Evolutionary conservation across 1,140 invertebrate species (phyloP), one percentile per base, ranked within the genome.

Genomic region (Drosophila asahinai): DNA sequence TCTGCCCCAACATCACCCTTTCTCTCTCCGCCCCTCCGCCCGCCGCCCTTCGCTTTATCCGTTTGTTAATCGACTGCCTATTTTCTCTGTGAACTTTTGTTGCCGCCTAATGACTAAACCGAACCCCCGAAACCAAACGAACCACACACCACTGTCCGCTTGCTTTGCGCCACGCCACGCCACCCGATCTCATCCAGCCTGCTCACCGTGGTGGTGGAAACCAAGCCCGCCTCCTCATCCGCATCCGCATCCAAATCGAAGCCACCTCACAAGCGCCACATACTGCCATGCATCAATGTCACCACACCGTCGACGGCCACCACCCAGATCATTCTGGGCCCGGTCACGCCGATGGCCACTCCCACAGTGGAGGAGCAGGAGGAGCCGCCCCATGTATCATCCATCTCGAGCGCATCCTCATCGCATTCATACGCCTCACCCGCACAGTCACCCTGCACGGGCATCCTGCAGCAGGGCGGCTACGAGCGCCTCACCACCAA

Each of bases 11-110:
- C 19, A 27, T 33, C 43, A 52, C 47, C 45, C 14, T 27, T 38
- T 65, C 49, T 68, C 60, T 74, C 47, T 61, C 19, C 59, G 36
- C 57, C 60, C 72, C 72, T 77, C 77, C 52, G 81, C 60, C 72
- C 76, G 73, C 77, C 52, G 1, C 19, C 19, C 19, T 19, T 19
- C 19, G 81, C 83, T 80, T 86, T 86, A 78, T 82, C 49, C 60
- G 73, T 89, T 81, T 74, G 77, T 89, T 89, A 89, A 89, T 84
- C 84, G 74, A 84, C 81, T 83, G 80, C 82, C 78, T 76, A 80
- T 84, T 89, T 90, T 89, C 82, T 89, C 71, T 81, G 75, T 90
- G 42, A 89, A 89, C 70, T 80, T 90, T 80, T 90, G 81, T 89
- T 89, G 86, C 86, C 81, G 84, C 86, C 84, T 68, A 67, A 36